Evolutionary conservation across 2,888 invertebrate genomes (phyloP), one percentile per base, ranked within the genome.

Genomic region (Hemistola chrysoprasaria): DNA sequence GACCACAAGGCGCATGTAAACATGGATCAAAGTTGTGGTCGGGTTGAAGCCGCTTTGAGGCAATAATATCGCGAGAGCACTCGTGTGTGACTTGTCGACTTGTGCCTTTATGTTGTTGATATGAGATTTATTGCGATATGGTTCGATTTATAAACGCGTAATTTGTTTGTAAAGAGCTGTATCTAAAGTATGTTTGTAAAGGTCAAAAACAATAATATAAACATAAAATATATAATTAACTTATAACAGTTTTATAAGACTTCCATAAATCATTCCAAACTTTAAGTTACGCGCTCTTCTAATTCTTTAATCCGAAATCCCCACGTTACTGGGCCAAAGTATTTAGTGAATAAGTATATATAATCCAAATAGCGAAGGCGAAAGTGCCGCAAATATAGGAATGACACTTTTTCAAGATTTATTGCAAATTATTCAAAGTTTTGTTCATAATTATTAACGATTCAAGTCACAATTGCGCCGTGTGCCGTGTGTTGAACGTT

Each of bases 351-450:
- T 63, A 63, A 60, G 52, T 50, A 41, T 49, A 50, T 59, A 56
- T 55, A 58, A n/a, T n/a, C 50, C 60, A 53, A 53, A 53, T 47
- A 61, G 59, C 58, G 45, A 49, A 59, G 49, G 47, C 47, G 46
- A 64, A 58, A 61, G 57, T 60, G 56, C 65, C 63, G n/a, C 46
- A 58, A 67, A 64, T 59, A 47, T 24, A 22, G 6, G 11, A 27
- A 23, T 26, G 24, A 2, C 28, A 27, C 32, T 34, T 37, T 36
- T 36, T 32, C 10, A 10, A 16, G 31, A 21, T 28, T 11, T 22
- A 10, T 26, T 6, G 25, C 30, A 43, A 24, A 34, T 39, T 47
- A 28, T 20, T 10, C 9, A 40, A 52, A 47, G 28, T 42, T 47
- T 36, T 42, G 36, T 42, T 49, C 35, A 42, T 37, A 42, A 41